Evolutionary conservation across 2,888 invertebrate genomes (phyloP).

Genomic region (Dicranocentrus wangi): DNA sequence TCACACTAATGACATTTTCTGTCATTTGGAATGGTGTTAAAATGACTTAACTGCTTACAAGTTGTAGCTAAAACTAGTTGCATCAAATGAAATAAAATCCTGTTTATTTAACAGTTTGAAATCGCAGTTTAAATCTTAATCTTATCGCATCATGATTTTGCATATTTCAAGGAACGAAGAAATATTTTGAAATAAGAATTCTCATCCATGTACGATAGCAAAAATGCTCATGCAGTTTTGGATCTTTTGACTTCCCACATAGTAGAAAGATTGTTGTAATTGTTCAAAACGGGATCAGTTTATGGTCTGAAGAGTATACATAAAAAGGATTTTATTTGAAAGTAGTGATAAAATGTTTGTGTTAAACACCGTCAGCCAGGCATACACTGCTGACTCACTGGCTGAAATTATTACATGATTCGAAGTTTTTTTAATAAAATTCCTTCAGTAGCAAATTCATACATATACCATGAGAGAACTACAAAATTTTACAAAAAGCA

Average conservation of each 20-base stretch:
- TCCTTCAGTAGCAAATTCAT: background rate
- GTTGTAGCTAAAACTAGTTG: no score
- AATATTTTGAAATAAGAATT: background rate
- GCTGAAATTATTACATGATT: conserved; percentile 1
- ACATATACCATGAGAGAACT: background rate
- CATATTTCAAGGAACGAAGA: no score
- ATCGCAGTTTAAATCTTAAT: no score
- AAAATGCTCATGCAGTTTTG: background rate
- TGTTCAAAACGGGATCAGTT: conserved; percentile 40
- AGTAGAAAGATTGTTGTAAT: background rate
- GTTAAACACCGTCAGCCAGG: background rate
- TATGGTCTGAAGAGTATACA: conserved; percentile 36
- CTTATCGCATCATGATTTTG: no score
- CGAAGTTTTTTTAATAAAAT: background rate
- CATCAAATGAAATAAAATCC: no score
- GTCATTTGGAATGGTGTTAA: no score
- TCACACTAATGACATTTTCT: no score
- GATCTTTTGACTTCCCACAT: background rate
- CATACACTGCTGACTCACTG: conserved; percentile 32
- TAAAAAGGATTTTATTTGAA: background rate
- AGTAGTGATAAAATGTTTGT: conserved; percentile 1
- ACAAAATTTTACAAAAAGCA: background rate
- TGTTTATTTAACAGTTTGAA: no score
- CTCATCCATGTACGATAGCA: background rate
- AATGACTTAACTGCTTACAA: no score